A percentile compares a stretch with the other conserved stretches of the same genome.
phyloP scores from a whole-genome alignment of 2,888 invertebrate genomes.

The Dione juno region DNA sequence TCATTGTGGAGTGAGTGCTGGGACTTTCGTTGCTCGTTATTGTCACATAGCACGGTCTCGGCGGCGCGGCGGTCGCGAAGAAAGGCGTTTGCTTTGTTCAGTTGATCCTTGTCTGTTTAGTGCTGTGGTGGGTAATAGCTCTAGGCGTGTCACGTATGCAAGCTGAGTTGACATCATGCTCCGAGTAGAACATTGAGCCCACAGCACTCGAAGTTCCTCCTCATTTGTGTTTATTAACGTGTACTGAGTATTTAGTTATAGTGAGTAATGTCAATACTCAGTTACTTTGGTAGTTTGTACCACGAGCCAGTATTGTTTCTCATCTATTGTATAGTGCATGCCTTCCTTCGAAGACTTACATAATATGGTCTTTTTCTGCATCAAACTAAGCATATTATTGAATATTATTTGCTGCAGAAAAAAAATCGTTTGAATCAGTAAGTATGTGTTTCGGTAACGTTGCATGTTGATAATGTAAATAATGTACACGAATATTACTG shows the following conservation, averaged over 20 bases:
- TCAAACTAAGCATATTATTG: slow-evolving; percentile 45
- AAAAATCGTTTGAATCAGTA: slow-evolving; percentile 34
- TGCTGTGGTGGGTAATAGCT: slow-evolving; percentile 76
- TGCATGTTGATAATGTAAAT: slow-evolving; percentile 59
- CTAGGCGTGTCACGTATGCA: slow-evolving; percentile 62
- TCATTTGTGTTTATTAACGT: slow-evolving; percentile 67
- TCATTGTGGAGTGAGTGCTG: slow-evolving; percentile 80
- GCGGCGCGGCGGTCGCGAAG: slow-evolving; percentile 54
- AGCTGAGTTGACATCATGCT: slow-evolving; percentile 73
- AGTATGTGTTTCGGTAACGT: slow-evolving; percentile 50
- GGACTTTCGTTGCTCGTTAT: slow-evolving; percentile 80
- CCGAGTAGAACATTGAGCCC: slow-evolving; percentile 80
- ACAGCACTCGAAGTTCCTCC: slow-evolving; percentile 60
- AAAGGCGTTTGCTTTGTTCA: slow-evolving; percentile 67
- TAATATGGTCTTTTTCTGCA: slow-evolving; percentile 59
- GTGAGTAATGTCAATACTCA: slow-evolving; percentile 41
- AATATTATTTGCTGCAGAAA: slow-evolving; percentile 57
- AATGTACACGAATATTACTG: slow-evolving; percentile 45
- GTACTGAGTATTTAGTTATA: slow-evolving; percentile 65
- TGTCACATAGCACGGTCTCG: slow-evolving; percentile 51
- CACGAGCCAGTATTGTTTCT: slow-evolving; percentile 50
- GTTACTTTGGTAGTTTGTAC: slow-evolving; percentile 58
- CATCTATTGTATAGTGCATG: slow-evolving; percentile 62
- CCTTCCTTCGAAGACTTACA: slow-evolving; percentile 48
- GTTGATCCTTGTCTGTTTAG: slow-evolving; percentile 70